Evolutionary conservation across 2,797 vertebrate genomes (phyloP).

Genomic region (Pangasius djambal): DNA sequence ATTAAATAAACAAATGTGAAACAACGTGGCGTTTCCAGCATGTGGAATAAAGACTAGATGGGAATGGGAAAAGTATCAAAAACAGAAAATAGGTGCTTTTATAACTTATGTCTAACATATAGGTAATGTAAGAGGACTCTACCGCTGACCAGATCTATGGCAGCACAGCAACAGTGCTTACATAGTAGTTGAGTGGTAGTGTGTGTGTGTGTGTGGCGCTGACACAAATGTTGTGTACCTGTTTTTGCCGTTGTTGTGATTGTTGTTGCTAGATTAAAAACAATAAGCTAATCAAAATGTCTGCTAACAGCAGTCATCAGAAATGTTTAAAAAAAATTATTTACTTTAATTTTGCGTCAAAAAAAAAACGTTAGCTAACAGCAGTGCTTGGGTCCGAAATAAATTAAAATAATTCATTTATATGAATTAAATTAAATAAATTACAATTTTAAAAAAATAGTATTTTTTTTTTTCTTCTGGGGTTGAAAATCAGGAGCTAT

Average conservation of each 20-base stretch:
- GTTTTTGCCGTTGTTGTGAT: neutral
- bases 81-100: neutral
- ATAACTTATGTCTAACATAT: neutral
- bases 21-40: constrained; percentile 32
- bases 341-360: neutral
- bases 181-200: neutral
- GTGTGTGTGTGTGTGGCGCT: neutral
- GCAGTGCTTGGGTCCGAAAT: neutral
- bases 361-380: neutral
- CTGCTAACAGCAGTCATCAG: neutral
- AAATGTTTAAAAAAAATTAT: neutral
- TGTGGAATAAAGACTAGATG: constrained; percentile 28
- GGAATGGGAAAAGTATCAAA: neutral
- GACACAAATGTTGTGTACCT: neutral
- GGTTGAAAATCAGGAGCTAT: neutral
- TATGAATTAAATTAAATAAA: neutral
- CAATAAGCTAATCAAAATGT: neutral
- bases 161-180: neutral
- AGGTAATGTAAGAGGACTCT: neutral
- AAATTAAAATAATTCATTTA: neutral
- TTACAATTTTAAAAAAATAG: too few species aligned
- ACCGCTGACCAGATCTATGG: too few species aligned
- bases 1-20: constrained; percentile 26
- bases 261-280: neutral
- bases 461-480: neutral